Conservation (phyloP, 2,797 vertebrate species). For the Sebastes melanostomus region DNA sequence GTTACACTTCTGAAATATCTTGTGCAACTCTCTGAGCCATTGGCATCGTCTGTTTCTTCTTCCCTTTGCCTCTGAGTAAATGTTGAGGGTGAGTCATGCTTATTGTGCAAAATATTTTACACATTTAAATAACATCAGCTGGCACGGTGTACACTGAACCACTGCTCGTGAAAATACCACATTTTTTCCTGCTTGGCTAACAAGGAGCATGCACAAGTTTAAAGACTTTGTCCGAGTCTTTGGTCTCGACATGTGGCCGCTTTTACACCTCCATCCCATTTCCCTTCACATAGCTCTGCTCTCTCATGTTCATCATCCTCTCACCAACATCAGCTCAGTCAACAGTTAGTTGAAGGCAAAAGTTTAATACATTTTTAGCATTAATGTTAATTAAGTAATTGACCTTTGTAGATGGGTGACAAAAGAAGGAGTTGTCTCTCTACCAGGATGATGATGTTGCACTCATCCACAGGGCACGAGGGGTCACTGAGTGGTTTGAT, state of each 20-base stretch:
- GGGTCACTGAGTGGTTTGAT: background rate
- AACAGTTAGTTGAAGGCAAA: background rate
- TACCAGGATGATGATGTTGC: background rate
- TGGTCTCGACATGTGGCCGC: background rate
- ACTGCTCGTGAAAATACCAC: background rate
- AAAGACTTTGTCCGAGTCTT: background rate
- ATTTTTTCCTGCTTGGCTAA: background rate
- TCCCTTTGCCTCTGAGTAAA: background rate
- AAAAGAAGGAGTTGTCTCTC: background rate
- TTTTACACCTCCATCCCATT: background rate
- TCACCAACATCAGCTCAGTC: background rate
- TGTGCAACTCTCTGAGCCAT: background rate
- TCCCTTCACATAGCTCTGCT: background rate
- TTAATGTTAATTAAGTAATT: background rate
- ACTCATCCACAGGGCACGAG: background rate
- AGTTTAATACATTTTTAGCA: too few relatives aligned
- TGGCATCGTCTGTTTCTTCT: background rate
- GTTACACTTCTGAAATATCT: background rate
- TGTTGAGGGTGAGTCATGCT: background rate
- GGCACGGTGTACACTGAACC: background rate
- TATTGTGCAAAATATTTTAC: background rate
- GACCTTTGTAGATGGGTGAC: background rate
- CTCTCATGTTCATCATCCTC: background rate
- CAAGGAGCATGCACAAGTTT: background rate
- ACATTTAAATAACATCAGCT: background rate